A percentile compares a stretch with the other conserved stretches of the same genome.
Evolutionary conservation across 2,113 vertebrate genomes (phyloP).

Genomic region (Ctenodactylus gundi): DNA sequence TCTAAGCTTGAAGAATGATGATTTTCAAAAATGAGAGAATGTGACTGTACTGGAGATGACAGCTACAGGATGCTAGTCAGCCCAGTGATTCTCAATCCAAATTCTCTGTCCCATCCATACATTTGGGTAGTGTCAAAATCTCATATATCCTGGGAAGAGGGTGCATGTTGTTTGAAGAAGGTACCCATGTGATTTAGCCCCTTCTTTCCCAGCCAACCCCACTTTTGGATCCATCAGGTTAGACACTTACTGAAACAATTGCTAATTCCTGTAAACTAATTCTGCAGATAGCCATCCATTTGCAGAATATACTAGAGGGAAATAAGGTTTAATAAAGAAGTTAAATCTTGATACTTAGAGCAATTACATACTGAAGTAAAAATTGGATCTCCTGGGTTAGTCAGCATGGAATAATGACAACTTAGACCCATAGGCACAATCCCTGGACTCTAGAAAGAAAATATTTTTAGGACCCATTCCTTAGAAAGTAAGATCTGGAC

Average conservation of each 20-base stretch:
- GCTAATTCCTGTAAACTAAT: conserved; percentile 1
- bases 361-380: not conserved
- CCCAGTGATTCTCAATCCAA: not conserved
- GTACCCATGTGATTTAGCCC: not conserved
- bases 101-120: not conserved
- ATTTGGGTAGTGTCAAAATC: conserved; percentile 21
- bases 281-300: not conserved
- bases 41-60: not conserved
- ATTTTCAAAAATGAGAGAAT: not conserved
- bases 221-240: not conserved
- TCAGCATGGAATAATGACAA: not conserved
- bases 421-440: not conserved
- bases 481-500: not conserved
- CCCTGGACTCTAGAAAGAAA: not conserved
- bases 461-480: not conserved
- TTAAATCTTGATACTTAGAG: not conserved
- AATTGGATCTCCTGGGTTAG: not conserved
- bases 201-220: not conserved
- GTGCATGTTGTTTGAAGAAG: not conserved
- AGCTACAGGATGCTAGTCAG: not conserved
- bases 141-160: not conserved
- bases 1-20: not conserved
- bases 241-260: not conserved
- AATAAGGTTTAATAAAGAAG: conserved; percentile 28
- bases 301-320: conserved; percentile 13